Percentiles rank a stretch among this genome's conserved stretches.
Conservation (phyloP, 2,797 vertebrate genomes). For the Spheniscus humboldti region DNA sequence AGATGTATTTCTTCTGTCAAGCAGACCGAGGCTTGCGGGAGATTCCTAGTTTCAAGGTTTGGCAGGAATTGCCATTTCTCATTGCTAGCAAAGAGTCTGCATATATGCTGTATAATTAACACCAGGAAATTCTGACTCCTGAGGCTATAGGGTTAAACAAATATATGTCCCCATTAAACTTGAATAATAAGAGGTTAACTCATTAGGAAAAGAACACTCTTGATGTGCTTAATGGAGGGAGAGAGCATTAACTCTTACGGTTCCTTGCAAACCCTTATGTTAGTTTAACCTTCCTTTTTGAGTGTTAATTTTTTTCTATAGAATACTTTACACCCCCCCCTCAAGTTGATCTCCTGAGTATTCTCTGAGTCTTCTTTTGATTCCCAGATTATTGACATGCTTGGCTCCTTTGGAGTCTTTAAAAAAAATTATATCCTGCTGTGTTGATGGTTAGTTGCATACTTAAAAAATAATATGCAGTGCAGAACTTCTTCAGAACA, state of each 20-base stretch:
- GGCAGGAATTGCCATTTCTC: background rate
- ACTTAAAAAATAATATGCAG: background rate
- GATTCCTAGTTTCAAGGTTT: background rate
- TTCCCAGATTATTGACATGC: background rate
- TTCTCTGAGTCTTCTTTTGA: background rate
- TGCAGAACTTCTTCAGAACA: background rate
- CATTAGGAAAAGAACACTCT: constrained; percentile 42
- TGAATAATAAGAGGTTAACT: constrained; percentile 66
- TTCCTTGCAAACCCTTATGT: background rate
- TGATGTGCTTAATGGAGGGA: constrained; percentile 26
- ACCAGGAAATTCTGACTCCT: constrained; percentile 53
- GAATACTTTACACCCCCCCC: background rate
- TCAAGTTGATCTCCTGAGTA: background rate
- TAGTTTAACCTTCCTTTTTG: background rate
- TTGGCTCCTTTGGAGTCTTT: background rate
- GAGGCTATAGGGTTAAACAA: constrained; percentile 60
- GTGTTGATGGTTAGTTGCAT: background rate
- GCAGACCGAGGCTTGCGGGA: background rate
- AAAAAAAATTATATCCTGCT: constrained; percentile 12
- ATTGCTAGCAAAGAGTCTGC: background rate
- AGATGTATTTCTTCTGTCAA: background rate
- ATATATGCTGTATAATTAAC: constrained; percentile 23
- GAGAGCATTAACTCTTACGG: constrained; percentile 22
- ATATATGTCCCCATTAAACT: constrained; percentile 59
- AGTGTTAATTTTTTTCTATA: background rate